phyloP scores from a whole-genome alignment of 2,113 vertebrate genomes.

The Puntigrus tetrazona region DNA sequence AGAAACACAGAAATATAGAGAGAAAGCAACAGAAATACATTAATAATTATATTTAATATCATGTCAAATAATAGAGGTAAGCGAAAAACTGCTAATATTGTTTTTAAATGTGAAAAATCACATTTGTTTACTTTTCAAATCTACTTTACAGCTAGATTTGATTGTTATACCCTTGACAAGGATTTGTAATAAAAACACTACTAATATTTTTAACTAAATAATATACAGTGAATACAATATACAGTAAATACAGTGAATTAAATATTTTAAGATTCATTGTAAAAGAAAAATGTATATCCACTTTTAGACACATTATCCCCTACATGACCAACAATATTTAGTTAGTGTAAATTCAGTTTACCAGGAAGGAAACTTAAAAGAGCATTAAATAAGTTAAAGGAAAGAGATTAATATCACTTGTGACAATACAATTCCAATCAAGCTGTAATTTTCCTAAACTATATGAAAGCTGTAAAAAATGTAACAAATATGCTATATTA shows the following conservation, averaged over 20 bases:
- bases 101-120: no score
- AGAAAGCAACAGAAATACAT: background rate
- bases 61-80: background rate
- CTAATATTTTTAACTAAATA: no score
- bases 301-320: background rate
- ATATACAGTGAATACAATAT: no score
- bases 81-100: background rate
- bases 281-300: background rate
- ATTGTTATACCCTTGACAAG: background rate
- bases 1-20: conserved; percentile 10
- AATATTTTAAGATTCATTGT: background rate
- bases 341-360: background rate
- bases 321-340: background rate
- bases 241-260: no score
- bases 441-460: background rate
- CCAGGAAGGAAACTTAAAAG: no score
- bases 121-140: background rate
- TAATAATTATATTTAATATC: background rate
- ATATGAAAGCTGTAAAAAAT: background rate
- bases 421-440: background rate
- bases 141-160: background rate
- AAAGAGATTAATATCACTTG: no score
- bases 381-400: no score
- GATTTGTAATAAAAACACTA: background rate
- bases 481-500: background rate